phyloP scores from a whole-genome alignment of 37 sponge, comb jelly and placozoan species.

The Ianthella basta region DNA sequence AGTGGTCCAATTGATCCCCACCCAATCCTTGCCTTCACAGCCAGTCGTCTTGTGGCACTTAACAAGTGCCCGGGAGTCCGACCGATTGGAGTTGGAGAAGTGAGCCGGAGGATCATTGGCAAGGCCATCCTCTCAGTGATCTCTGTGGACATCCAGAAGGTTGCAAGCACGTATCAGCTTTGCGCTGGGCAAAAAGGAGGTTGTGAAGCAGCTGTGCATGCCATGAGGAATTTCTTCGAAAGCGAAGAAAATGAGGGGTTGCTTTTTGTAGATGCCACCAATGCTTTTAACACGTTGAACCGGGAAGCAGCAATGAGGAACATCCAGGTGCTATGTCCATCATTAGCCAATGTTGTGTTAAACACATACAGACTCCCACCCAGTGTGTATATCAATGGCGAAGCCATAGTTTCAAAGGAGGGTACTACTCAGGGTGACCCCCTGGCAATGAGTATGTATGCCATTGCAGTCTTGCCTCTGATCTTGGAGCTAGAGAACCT shows the following conservation, averaged over 20 bases:
- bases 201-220: background rate
- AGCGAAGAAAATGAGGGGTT: background rate
- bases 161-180: background rate
- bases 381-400: constrained; percentile 38
- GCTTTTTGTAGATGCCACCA: constrained; percentile 18
- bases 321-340: constrained; percentile 30
- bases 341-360: constrained; percentile 26
- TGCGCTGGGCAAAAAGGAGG: background rate
- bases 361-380: constrained; percentile 39
- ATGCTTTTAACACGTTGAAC: constrained; percentile 43
- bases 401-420: constrained; percentile 42
- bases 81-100: constrained; percentile 16
- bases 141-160: background rate
- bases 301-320: constrained; percentile 44
- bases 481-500: constrained; percentile 27
- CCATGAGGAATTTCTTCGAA: background rate
- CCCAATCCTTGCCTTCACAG: background rate
- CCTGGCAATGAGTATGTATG: constrained; percentile 56
- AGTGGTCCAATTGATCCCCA: background rate
- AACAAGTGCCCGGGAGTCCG: constrained; percentile 7
- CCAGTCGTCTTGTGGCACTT: background rate
- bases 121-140: background rate
- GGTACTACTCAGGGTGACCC: constrained; percentile 56
- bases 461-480: constrained; percentile 44
- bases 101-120: background rate